Conservation (phyloP, 2,797 vertebrate genomes). For the Argya squamiceps region DNA sequence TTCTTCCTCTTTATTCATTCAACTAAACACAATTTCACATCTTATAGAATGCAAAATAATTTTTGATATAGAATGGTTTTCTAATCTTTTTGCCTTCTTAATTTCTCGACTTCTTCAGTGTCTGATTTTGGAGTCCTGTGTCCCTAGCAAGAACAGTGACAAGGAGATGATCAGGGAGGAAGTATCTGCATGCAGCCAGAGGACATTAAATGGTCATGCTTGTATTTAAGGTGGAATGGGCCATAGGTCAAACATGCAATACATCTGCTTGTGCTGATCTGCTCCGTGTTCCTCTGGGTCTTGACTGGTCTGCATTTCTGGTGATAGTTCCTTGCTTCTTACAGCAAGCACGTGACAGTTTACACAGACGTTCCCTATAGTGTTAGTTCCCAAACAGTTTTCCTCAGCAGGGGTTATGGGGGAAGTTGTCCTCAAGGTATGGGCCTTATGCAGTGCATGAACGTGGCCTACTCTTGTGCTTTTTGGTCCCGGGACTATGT, state of each 20-base stretch:
- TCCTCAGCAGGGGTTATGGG: not conserved
- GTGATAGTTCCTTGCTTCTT: not conserved
- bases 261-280: not conserved
- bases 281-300: not conserved
- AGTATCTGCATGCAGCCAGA: fast-evolving
- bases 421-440: not conserved
- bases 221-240: not conserved
- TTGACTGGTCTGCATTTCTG: not conserved
- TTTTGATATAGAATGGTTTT: not conserved
- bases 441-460: fast-evolving
- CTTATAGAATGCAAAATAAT: not conserved
- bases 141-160: not conserved
- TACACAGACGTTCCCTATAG: not conserved
- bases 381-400: not conserved
- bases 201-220: not conserved
- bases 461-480: fast-evolving
- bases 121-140: not conserved
- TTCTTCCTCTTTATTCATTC: not conserved
- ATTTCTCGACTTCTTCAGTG: not conserved
- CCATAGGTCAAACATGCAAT: not conserved
- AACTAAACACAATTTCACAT: not conserved
- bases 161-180: not conserved
- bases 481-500: not conserved
- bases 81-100: not conserved
- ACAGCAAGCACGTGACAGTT: not conserved